phyloP scores from a whole-genome alignment of 2,888 invertebrate genomes.

The Megastigmus dorsalis region DNA sequence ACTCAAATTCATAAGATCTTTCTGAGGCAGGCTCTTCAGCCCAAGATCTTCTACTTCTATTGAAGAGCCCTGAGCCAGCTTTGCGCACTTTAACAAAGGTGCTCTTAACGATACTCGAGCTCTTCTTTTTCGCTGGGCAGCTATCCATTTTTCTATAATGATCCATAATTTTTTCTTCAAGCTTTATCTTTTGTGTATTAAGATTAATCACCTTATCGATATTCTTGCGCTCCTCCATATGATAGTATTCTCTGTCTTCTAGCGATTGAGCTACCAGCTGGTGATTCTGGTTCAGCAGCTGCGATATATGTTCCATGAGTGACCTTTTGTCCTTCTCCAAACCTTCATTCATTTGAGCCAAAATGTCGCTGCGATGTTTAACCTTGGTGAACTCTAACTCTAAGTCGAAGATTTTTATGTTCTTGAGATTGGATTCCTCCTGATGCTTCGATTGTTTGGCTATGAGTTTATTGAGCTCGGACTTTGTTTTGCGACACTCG shows the following conservation, averaged over 20 bases:
- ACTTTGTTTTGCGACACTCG: not conserved
- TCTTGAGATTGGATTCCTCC: constrained; percentile 82
- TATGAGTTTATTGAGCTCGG: not conserved
- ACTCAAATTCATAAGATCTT: no score
- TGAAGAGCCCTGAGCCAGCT: constrained; percentile 32
- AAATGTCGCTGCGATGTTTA: constrained; percentile 88
- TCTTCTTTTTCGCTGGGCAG: constrained; percentile 10
- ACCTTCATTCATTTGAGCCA: constrained; percentile 82
- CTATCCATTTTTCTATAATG: constrained; percentile 91
- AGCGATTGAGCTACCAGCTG: constrained; percentile 90
- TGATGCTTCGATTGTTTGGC: not conserved
- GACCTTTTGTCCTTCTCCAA: constrained; percentile 77
- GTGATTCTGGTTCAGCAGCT: constrained; percentile 91
- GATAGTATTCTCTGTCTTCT: constrained; percentile 93
- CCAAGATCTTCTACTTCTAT: constrained; percentile 77
- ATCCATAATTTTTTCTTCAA: constrained; percentile 98
- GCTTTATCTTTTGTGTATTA: constrained; percentile 92
- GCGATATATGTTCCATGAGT: constrained; percentile 91
- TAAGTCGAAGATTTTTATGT: constrained; percentile 82
- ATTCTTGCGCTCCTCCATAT: constrained; percentile 91
- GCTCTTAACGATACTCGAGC: constrained; percentile 10
- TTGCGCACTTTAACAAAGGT: constrained; percentile 21
- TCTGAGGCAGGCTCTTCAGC: no score
- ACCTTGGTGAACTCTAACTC: constrained; percentile 86
- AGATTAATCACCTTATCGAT: constrained; percentile 91